Evolutionary conservation across 2,888 invertebrate genomes (phyloP), one percentile per base, ranked within the genome.

Genomic region (Sphecodes monilicornis): DNA sequence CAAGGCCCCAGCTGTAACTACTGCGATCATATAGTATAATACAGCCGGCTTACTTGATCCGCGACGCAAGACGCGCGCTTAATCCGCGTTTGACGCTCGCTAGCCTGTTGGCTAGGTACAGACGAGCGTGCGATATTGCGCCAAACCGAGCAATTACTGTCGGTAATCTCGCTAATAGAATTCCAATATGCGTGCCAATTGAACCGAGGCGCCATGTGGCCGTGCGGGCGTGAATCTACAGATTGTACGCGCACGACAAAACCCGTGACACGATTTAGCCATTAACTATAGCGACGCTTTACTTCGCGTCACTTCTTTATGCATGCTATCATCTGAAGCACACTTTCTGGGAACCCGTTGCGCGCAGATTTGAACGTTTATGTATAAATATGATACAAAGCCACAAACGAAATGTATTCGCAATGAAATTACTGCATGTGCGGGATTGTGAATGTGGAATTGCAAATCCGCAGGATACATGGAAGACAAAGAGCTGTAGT

Each of bases 131-230:
- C 90, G 90, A 92, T 91, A 91, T 93, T 91, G 90, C 91, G 90
- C 92, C 90, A 91, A 92, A 91, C 90, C 92, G 92, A 90, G 91
- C 91, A 92, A 92, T 92, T 91, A 92, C 91, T 87, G 89, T 76
- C 90, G 90, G 91, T 92, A 93, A 92, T 92, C 92, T 90, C 89
- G 88, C 90, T 92, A 92, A 92, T 91, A 91, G 92, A 92, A 92
- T 93, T 93, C 93, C 92, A 92, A 92, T 92, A 92, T 92, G 92
- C 91, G 93, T 91, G 91, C 92, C 93, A 92, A 93, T 92, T 92
- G 93, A 89, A 91, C 90, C 90, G 89, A 88, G 82, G 66, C 85
- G 66, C 84, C 82, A 86, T 87, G 84, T 89, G 90, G 84, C 80
- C 85, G 89, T 90, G 77, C 89, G 84, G 80, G 89, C 90, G 90